Evolutionary conservation across 2,113 vertebrate species (phyloP), one percentile per base, ranked within the genome.

Genomic region (Gila orcuttii): DNA sequence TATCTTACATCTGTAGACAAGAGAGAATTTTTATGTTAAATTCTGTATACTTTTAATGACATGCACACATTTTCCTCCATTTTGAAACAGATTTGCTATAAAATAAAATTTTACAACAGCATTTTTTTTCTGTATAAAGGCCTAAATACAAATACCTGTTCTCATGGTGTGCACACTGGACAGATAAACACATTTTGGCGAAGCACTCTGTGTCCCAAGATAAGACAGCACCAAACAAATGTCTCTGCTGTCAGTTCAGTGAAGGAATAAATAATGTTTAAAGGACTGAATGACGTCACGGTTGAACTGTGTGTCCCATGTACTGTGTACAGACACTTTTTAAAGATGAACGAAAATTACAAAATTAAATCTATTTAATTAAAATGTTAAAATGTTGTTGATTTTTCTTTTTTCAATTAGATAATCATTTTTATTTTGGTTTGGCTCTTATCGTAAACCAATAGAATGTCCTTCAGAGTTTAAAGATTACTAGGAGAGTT

Each of bases 121-220:
- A 25, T 66, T 31, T 19, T 33, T 21, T 55, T 55, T 21, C 6
- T 45, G 28, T 28, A 28, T 42, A 39, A 25, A 23, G 23, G 15
- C n/a, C 33, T 69, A 59, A 75, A 81, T 75, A 31, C 45, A 66
- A 86, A 60, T 15, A 47, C 10, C 52, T 3, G n/a, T 21, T 77
- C 28, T 59, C 33, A n/a, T 87, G 66, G 31, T 76, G 66, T 76
- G 19, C 57, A 45, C 39, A 69, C 23, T 74, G 11, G 25, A 77
- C 33, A 75, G 86, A 87, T 89, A 86, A 87, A 85, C 64, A 55
- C 69, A 92, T 90, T 92, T 93, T 89, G 86, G 90, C 82, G 88
- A 50, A 69, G 78, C 79, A 86, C 55, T 69, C 91, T 94, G 93
- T 84, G 74, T 84, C 77, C 82, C 2, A 59, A 92, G 93, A 95